phyloP scores from a whole-genome alignment of 2,888 invertebrate species.

The Brachynemurus nebulosus region DNA sequence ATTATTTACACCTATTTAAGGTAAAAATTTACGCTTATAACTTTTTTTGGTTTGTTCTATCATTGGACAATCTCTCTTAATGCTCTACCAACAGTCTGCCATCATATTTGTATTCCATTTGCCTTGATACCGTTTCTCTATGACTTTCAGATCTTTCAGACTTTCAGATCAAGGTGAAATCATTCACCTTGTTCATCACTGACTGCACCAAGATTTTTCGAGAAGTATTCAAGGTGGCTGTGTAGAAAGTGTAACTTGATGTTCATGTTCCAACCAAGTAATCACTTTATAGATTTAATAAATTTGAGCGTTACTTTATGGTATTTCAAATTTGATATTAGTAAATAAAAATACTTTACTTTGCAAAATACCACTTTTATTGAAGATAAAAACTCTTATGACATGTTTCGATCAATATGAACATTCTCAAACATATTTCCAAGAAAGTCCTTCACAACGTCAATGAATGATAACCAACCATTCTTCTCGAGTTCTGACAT shows the following conservation, averaged over 20 bases:
- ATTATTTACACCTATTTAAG: too few relatives aligned
- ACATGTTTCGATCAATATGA: too few relatives aligned
- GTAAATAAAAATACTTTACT: too few relatives aligned
- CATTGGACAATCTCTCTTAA: too few relatives aligned
- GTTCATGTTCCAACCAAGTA: not conserved
- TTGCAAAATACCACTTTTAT: too few relatives aligned
- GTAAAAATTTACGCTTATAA: too few relatives aligned
- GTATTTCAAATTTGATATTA: too few relatives aligned
- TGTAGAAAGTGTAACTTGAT: not conserved
- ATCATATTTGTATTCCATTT: not conserved
- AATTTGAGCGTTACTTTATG: not conserved
- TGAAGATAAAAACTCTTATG: too few relatives aligned
- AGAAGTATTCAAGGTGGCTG: not conserved
- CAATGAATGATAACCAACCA: not conserved
- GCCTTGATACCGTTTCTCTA: not conserved
- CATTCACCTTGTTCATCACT: not conserved
- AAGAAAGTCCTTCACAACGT: not conserved
- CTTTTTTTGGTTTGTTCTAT: too few relatives aligned
- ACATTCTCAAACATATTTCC: not conserved
- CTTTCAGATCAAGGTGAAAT: too few relatives aligned
- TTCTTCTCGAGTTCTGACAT: not conserved
- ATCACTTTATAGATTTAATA: not conserved
- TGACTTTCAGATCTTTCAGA: not conserved
- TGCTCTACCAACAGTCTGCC: not conserved
- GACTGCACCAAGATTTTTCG: not conserved